Evolutionary conservation across 2,113 vertebrate species (phyloP).

Genomic region (Burhinus oedicnemus): DNA sequence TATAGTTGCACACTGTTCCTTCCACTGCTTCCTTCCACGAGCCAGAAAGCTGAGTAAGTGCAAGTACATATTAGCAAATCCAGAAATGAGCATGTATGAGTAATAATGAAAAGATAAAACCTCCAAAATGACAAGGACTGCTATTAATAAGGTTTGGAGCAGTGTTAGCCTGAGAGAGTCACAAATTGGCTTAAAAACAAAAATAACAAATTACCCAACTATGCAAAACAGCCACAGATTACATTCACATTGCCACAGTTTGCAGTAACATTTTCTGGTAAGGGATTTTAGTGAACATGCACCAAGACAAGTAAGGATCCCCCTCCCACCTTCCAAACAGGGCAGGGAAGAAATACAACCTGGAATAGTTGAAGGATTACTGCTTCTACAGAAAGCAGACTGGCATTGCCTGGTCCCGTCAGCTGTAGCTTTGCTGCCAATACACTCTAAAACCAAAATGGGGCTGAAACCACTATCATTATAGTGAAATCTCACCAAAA

Average conservation of each 20-base stretch:
- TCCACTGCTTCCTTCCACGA: neutral
- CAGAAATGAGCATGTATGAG: constrained; percentile 4
- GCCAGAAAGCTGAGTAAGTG: neutral
- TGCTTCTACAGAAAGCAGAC: neutral
- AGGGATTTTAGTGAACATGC: neutral
- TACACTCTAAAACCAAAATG: neutral
- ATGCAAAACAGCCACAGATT: constrained; percentile 27
- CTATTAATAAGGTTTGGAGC: constrained; percentile 16
- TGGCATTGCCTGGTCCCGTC: neutral
- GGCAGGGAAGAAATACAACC: neutral
- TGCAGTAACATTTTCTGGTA: neutral
- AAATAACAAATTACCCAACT: constrained; percentile 12
- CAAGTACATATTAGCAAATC: neutral
- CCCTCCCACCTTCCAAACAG: neutral
- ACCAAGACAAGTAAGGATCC: neutral
- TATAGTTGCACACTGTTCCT: neutral
- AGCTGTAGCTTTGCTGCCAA: neutral
- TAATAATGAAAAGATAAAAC: constrained; percentile 17
- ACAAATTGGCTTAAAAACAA: constrained; percentile 1
- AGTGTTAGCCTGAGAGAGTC: neutral
- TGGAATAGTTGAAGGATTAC: neutral
- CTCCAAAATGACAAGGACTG: neutral
- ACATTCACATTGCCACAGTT: neutral
- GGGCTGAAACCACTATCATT: neutral
- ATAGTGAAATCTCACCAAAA: neutral